Base-by-base conservation (phyloP, 2,113 vertebrate genomes). In the Petroica traversi region DNA sequence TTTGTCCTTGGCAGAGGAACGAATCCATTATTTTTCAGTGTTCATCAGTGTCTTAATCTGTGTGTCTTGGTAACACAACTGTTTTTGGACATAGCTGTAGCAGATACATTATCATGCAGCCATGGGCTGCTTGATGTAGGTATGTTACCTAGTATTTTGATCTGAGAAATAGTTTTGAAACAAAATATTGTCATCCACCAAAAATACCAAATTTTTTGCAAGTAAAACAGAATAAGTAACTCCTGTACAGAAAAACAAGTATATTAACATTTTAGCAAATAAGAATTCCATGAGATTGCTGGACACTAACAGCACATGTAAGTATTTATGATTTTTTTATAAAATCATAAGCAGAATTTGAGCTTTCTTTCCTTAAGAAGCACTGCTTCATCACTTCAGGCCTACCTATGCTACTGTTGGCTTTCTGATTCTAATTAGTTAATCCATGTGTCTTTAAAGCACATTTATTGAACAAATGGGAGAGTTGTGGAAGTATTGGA, bases 311-410 rank as follows among this genome's bases (percentile, higher is more conserved):
- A 85, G 26, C 24, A 41, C 49, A 16, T 16, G 2, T 69, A 85
- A 79, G 12, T 79, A 76, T 85, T 92, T 89, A 29, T 41, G 40
- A 77, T 80, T 89, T 31, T 87, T 78, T 68, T 87, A 28, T 77
- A 67, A 81, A 62, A 74, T 84, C 36, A 36, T 23, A 76, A 66
- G 45, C 49, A 82, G 71, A 80, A 80, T 80, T 46, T 66, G 59
- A 62, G 11, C 19, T 77, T 68, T 3, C 45, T 74, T 91, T 61
- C 48, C 57, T 66, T 63, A 83, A 83, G 78, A 88, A 75, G 72
- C 29, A 41, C 46, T 88, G 46, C 41, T 89, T 90, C 83, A 73
- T 94, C 9, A 33, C 46, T 78, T 85, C 43, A 64, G 43, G 24
- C 26, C 33, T 79, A 40, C 24, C 11, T 82, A 26, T 19, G 12